A percentile compares a stretch with the other conserved stretches of the same genome.
These are phyloP conservation scores for Odontamblyopus lacepedii DNA, from an alignment of 2,797 vertebrate species.

Conservation along the genomic window DNA sequence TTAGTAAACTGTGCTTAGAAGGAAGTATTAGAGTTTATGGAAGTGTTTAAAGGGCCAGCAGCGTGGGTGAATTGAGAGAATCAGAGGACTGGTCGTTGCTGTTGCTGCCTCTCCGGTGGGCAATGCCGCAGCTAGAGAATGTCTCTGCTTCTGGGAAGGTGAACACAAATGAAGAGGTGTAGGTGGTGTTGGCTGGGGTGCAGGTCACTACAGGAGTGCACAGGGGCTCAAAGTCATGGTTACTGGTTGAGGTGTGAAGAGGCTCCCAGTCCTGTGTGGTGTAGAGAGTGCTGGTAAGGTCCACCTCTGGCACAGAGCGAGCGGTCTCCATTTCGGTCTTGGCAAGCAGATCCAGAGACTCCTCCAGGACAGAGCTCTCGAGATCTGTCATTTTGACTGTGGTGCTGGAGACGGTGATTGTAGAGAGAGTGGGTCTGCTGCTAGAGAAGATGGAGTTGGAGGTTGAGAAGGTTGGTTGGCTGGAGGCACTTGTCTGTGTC, in stretches of 20 bases:
- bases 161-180: slow-evolving; percentile 93
- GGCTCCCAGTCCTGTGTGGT: slow-evolving; percentile 94
- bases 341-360: slow-evolving; percentile 87
- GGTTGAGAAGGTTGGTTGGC: slow-evolving; percentile 64
- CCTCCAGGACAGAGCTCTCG: slow-evolving; percentile 81
- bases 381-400: slow-evolving; percentile 74
- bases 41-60: slow-evolving; percentile 89
- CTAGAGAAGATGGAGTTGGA: slow-evolving; percentile 74
- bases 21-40: slow-evolving; percentile 53
- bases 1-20: slow-evolving; percentile 52
- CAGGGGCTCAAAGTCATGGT: slow-evolving; percentile 89
- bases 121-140: slow-evolving; percentile 85
- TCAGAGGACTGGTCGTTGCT: slow-evolving; percentile 95
- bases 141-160: slow-evolving; percentile 90
- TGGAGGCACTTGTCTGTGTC: slow-evolving; percentile 47
- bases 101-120: slow-evolving; percentile 88
- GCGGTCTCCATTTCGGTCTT: slow-evolving; percentile 83
- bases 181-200: slow-evolving; percentile 89
- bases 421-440: slow-evolving; percentile 42
- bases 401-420: slow-evolving; percentile 43
- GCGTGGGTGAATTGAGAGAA: slow-evolving; percentile 95
- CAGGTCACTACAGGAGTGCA: slow-evolving; percentile 96
- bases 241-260: slow-evolving; percentile 77
- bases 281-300: slow-evolving; percentile 89
- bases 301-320: slow-evolving; percentile 91